Evolutionary conservation across 2,797 vertebrate species (phyloP).

Genomic region (Kryptopterus vitreolus): DNA sequence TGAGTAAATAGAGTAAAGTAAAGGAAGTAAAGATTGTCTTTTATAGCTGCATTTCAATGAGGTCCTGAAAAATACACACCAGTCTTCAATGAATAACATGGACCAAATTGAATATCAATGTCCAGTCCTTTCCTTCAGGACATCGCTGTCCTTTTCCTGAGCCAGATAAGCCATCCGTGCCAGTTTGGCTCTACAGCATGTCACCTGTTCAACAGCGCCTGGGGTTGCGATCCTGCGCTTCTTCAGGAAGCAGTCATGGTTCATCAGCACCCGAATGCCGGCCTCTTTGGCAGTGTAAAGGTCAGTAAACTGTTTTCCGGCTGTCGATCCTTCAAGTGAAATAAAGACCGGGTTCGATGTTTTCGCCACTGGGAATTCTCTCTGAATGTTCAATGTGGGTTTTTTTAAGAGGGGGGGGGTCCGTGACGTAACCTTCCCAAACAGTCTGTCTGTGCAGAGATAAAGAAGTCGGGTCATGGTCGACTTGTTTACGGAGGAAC

Average conservation of each 20-base stretch:
- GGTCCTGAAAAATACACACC: too few species aligned
- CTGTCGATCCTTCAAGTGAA: slow-evolving; percentile 49
- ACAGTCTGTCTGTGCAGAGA: background rate
- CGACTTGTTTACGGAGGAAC: background rate
- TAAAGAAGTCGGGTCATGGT: background rate
- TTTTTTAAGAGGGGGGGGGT: too few species aligned
- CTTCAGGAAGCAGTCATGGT: slow-evolving; percentile 60
- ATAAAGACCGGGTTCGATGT: background rate
- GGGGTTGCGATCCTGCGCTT: slow-evolving; percentile 55
- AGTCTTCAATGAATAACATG: too few species aligned
- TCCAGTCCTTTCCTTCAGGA: slow-evolving; percentile 57
- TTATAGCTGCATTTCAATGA: too few species aligned
- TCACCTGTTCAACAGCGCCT: slow-evolving; percentile 59
- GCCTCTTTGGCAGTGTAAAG: slow-evolving; percentile 65
- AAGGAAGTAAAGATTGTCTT: too few species aligned
- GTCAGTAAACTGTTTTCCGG: slow-evolving; percentile 64
- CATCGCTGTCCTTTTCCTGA: slow-evolving; percentile 64
- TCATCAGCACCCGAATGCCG: slow-evolving; percentile 69
- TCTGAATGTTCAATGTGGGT: background rate
- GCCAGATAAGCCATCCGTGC: slow-evolving; percentile 46
- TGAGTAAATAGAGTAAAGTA: too few species aligned
- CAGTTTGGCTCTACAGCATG: slow-evolving; percentile 51
- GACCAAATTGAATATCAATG: background rate
- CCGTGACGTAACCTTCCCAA: too few species aligned
- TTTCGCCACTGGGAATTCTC: background rate